Conservation (phyloP, 1,140 invertebrate species). For the Calephelis nemesis region DNA sequence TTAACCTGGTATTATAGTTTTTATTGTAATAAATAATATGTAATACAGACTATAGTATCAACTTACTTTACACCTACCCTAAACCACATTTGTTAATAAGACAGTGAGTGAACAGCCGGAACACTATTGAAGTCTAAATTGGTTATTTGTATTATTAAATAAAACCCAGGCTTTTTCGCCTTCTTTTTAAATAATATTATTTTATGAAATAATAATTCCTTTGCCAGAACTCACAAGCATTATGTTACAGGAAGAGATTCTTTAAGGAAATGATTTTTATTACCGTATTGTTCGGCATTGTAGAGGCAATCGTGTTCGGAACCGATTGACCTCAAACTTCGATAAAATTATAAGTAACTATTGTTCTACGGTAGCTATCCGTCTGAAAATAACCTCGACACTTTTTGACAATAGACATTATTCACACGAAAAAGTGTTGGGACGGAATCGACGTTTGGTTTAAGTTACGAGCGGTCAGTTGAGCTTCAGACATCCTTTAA, state of each 20-base stretch:
- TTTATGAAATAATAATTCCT: too few species aligned
- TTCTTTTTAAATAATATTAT: too few species aligned
- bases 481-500: too few species aligned
- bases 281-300: constrained; percentile 5
- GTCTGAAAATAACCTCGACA: constrained; percentile 57
- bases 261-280: constrained; percentile 24
- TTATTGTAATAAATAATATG: too few species aligned
- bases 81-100: too few species aligned
- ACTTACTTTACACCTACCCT: too few species aligned
- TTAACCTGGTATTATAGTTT: too few species aligned
- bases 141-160: too few species aligned
- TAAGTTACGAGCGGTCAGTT: constrained; percentile 12
- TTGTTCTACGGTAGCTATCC: constrained; percentile 39
- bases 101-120: too few species aligned
- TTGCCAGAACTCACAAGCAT: background rate
- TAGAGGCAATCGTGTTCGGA: constrained; percentile 3
- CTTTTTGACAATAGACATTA: constrained; percentile 63
- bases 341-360: constrained; percentile 38
- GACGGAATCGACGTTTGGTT: constrained; percentile 34
- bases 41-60: too few species aligned
- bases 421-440: constrained; percentile 56
- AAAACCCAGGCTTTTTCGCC: too few species aligned
- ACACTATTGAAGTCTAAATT: too few species aligned
- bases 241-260: constrained; percentile 29
- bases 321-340: constrained; percentile 32